phyloP scores from a whole-genome alignment of 2,797 vertebrate species.

The Aratinga solstitialis region DNA sequence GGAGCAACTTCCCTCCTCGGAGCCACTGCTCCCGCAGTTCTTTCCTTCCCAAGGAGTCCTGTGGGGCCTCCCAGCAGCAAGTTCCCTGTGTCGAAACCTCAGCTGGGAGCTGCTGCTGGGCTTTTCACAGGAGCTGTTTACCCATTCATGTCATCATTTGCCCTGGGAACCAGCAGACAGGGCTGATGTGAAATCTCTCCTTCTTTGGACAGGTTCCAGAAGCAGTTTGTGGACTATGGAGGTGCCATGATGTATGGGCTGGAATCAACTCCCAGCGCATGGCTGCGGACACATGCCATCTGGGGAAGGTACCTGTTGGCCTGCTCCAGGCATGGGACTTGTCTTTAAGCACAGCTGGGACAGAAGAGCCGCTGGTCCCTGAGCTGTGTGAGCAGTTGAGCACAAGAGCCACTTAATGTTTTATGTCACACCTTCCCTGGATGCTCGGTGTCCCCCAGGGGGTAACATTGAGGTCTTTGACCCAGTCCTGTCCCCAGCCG shows the following conservation, averaged over 20 bases:
- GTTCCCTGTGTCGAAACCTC: neutral
- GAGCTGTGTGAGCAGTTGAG: neutral
- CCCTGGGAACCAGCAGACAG: neutral
- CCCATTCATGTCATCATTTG: neutral
- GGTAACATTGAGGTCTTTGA: neutral
- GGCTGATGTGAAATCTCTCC: neutral
- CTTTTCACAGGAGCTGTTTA: neutral
- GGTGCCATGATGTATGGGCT: slow-evolving; percentile 86
- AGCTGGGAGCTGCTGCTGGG: neutral
- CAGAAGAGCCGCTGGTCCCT: neutral
- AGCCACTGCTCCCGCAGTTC: neutral
- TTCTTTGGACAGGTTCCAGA: slow-evolving; percentile 78
- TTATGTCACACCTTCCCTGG: neutral
- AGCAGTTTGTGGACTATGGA: slow-evolving; percentile 89
- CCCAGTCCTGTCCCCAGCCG: neutral
- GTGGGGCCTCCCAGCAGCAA: neutral
- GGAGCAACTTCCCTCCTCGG: neutral
- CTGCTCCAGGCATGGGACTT: neutral
- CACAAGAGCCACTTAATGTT: neutral
- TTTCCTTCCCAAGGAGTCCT: neutral
- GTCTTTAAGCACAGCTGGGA: neutral
- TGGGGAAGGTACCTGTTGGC: slow-evolving; percentile 87
- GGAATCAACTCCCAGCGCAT: slow-evolving; percentile 82
- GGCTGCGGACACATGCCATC: slow-evolving; percentile 83
- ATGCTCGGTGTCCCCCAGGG: neutral